Conservation (phyloP, 2,888 invertebrate genomes). For the Pollenia amentaria region DNA sequence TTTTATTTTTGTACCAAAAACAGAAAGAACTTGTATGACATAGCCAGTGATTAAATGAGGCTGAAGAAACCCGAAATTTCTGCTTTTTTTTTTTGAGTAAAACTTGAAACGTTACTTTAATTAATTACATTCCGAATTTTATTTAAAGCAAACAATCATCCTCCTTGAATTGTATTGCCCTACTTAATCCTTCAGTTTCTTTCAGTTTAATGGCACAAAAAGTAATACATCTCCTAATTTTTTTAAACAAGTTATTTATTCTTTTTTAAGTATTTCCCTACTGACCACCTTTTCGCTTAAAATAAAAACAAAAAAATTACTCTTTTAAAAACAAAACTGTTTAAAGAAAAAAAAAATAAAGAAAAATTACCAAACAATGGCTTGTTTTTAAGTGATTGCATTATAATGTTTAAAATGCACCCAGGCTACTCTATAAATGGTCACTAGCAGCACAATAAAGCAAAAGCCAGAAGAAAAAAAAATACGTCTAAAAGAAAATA, state of each 20-base stretch:
- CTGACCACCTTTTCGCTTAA: conserved; percentile 20
- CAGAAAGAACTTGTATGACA: no score
- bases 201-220: not conserved
- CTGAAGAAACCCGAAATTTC: no score
- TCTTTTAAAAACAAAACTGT: conserved; percentile 39
- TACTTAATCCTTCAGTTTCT: not conserved
- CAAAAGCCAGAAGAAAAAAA: conserved; percentile 22
- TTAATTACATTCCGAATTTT: no score
- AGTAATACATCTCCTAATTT: conserved; percentile 57
- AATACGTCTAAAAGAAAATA: not conserved
- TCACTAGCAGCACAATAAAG: conserved; percentile 23
- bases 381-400: conserved; percentile 63
- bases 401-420: conserved; percentile 44
- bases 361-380: conserved; percentile 69
- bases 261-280: not conserved
- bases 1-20: no score
- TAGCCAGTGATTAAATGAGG: no score
- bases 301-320: conserved; percentile 54
- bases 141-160: not conserved
- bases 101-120: not conserved
- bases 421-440: conserved; percentile 11
- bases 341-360: conserved; percentile 40
- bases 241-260: not conserved
- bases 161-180: not conserved
- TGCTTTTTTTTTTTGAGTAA: not conserved